Conservation (phyloP, 2,797 vertebrate genomes). For the Gephyroberyx darwinii region DNA sequence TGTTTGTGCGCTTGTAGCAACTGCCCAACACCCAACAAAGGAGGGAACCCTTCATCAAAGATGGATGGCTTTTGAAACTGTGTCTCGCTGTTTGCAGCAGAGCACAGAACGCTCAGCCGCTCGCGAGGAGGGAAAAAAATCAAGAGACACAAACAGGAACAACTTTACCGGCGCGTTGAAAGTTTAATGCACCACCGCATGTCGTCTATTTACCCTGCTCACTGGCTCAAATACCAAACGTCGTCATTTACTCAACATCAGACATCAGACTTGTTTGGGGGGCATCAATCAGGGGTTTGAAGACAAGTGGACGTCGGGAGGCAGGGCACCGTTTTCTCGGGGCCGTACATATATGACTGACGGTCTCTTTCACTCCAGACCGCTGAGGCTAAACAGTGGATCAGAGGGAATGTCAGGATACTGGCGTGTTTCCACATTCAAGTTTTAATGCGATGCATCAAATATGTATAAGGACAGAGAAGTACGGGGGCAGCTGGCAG, state of each 20-base stretch:
- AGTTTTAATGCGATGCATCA: constrained; percentile 76
- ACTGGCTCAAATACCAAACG: constrained; percentile 34
- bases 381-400: constrained; percentile 62
- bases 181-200: constrained; percentile 43
- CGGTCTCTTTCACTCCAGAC: constrained; percentile 24
- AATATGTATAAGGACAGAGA: constrained; percentile 75
- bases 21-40: background rate
- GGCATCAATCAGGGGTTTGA: constrained; percentile 15
- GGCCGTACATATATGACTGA: constrained; percentile 33
- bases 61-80: constrained; percentile 17
- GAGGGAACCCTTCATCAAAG: constrained; percentile 3
- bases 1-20: background rate
- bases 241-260: constrained; percentile 19
- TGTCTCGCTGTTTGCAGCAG: background rate
- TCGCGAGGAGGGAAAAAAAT: constrained; percentile 13
- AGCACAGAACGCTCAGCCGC: background rate
- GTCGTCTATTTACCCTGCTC: constrained; percentile 36
- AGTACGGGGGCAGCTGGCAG: constrained; percentile 60
- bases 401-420: constrained; percentile 64
- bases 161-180: constrained; percentile 35
- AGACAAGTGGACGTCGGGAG: background rate
- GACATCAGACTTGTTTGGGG: constrained; percentile 17
- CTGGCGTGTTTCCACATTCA: constrained; percentile 68
- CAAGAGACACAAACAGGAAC: constrained; percentile 22
- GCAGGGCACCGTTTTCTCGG: constrained; percentile 10